These are phyloP conservation scores for Drosophila nebulosa DNA, from an alignment of 1,140 invertebrate species.

Conservation along the genomic window DNA sequence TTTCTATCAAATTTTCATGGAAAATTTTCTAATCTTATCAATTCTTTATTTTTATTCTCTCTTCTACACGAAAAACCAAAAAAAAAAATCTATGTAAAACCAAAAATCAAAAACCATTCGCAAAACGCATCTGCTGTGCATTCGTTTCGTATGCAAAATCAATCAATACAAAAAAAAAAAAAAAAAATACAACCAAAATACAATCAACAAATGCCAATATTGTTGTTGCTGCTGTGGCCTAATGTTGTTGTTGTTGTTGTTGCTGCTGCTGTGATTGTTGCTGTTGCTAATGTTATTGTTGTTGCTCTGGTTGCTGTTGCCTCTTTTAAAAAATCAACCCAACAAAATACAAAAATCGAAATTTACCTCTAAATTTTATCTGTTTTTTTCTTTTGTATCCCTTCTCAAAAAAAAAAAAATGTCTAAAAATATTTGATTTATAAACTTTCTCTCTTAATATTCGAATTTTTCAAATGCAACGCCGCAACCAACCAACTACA, in stretches of 20 bases:
- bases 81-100: conserved; percentile 16
- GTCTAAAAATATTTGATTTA: conserved; percentile 9
- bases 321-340: neutral
- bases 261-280: conserved; percentile 9
- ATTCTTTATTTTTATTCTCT: conserved; percentile 79
- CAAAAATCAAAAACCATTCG: conserved; percentile 31
- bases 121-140: conserved; percentile 49
- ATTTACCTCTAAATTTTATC: conserved; percentile 28
- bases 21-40: conserved; percentile 70
- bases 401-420: no score
- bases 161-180: conserved; percentile 16
- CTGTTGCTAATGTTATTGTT: conserved; percentile 30
- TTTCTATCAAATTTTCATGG: conserved; percentile 37
- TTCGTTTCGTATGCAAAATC: conserved; percentile 57
- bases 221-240: conserved; percentile 30
- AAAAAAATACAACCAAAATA: neutral
- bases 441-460: neutral
- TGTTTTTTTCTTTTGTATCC: conserved; percentile 8
- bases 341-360: conserved; percentile 20
- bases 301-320: conserved; percentile 27
- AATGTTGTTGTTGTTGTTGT: conserved; percentile 6
- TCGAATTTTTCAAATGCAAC: conserved; percentile 12
- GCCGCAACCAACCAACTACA: conserved; percentile 40
- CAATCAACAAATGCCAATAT: conserved; percentile 11
- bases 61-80: conserved; percentile 71